Evolutionary conservation across 2,797 vertebrate species (phyloP).

Genomic region (Rhynchotus rufescens): DNA sequence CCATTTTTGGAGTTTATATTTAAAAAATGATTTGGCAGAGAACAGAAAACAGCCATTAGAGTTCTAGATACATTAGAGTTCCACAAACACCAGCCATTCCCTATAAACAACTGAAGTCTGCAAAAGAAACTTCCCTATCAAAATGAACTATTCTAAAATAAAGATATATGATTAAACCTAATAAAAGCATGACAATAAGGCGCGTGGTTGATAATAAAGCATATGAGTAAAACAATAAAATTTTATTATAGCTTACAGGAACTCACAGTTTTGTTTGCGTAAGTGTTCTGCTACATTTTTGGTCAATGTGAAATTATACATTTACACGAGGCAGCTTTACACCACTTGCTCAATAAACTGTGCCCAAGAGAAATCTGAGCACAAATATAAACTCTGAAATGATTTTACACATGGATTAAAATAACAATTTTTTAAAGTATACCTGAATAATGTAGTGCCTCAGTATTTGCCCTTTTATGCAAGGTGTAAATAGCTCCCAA

Average conservation of each 20-base stretch:
- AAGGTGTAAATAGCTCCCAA: background rate
- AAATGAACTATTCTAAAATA: background rate
- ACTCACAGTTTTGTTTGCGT: background rate
- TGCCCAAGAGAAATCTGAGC: background rate
- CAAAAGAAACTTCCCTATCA: background rate
- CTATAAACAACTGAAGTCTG: background rate
- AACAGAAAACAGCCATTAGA: background rate
- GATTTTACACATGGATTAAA: background rate
- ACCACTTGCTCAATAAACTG: background rate
- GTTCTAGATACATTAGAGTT: background rate
- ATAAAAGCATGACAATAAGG: background rate
- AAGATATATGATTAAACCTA: background rate
- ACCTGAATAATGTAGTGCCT: background rate
- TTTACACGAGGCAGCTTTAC: background rate
- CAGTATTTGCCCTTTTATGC: background rate
- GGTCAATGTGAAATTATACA: background rate
- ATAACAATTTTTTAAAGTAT: background rate
- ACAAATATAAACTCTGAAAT: background rate
- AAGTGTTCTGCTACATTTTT: background rate
- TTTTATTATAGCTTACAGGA: background rate
- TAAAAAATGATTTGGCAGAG: background rate
- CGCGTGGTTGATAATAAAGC: background rate
- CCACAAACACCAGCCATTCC: background rate
- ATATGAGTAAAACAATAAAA: background rate
- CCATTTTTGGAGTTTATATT: rapidly evolving